A percentile compares a stretch with the other conserved stretches of the same genome.
phyloP scores from a whole-genome alignment of 2,888 invertebrate species.

The Cylloceria caligata region DNA sequence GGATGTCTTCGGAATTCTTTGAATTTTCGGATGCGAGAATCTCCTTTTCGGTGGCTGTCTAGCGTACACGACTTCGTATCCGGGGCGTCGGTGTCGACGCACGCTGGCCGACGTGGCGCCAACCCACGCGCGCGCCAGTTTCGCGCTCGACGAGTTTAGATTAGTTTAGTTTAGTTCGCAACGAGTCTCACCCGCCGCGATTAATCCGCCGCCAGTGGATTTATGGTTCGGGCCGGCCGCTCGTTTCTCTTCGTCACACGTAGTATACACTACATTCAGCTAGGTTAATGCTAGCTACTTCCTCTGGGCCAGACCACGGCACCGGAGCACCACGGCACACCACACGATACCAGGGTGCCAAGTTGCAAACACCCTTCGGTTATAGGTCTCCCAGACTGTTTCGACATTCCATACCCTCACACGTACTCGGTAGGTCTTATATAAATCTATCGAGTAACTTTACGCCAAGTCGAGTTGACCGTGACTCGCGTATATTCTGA shows the following conservation, averaged over 20 bases:
- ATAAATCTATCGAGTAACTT: not conserved
- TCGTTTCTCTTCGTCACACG: conserved; percentile 81
- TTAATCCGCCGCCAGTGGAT: conserved; percentile 80
- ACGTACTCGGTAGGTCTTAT: not conserved
- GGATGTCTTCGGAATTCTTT: conserved; percentile 43
- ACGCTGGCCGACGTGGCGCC: conserved; percentile 68
- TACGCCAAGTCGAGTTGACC: not conserved
- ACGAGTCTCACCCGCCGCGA: conserved; percentile 80
- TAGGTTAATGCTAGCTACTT: conserved; percentile 50
- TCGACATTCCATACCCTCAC: conserved; percentile 12
- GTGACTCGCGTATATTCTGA: not conserved
- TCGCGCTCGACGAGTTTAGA: conserved; percentile 80
- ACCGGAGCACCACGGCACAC: conserved; percentile 34
- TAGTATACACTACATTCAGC: conserved; percentile 38
- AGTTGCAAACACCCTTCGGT: conserved; percentile 56
- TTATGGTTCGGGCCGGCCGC: conserved; percentile 78
- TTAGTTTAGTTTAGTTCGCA: conserved; percentile 83
- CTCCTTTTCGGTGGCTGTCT: conserved; percentile 2
- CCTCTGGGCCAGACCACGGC: conserved; percentile 40
- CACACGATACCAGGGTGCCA: conserved; percentile 56
- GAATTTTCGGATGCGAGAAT: conserved; percentile 50
- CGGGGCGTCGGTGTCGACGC: conserved; percentile 46
- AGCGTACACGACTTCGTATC: conserved; percentile 12
- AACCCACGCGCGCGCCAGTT: conserved; percentile 58
- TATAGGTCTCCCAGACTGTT: conserved; percentile 37